Evolutionary conservation across 1,140 invertebrate genomes (phyloP), one percentile per base, ranked within the genome.

Genomic region (Doryteuthis pealeii): DNA sequence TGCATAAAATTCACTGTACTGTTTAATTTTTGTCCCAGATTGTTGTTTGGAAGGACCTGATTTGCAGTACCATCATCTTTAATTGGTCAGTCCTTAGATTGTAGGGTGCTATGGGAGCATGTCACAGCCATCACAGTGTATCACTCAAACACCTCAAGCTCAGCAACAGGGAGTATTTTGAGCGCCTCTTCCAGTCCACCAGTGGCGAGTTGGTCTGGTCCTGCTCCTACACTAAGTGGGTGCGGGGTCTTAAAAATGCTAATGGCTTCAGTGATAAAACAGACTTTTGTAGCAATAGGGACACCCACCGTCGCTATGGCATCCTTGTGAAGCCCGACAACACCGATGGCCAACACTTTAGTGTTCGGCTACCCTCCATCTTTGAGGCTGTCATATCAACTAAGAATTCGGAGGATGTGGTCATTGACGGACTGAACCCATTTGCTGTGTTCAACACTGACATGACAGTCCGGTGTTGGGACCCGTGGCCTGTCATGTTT

Each of bases 151-250:
- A 22, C 15, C 15, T 22, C 8, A 22, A 71, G 3, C 33, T 45
- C 6, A 30, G 40, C n/a, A 71, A 45, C 22, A 22, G 45, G 15
- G 70, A 45, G 32, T 71, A 26, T 1, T 71, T 35, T 45, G 32
- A 54, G n/a, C 26, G 35, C 22, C 30, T 45, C 28, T 31, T 71
- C 28, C 22, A 28, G 14, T 70, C 74, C 31, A 75, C 66, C 28
- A 66, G 67, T 28, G 77, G 74, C 3, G 74, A 74, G 69, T 54
- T 76, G 14, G 73, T 80, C 22, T 76, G 78, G 33, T 72, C 75
- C 14, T 78, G 78, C 67, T 79, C 81, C 6, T 83, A 80, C 68
- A 77, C 77, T 5, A 80, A 79, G 32, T 83, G 82, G 82, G 76
- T 79, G 18, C 78, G 77, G n/a, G 40, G 71, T 1, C 73, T 79